Conservation (phyloP, 2,797 vertebrate genomes). For the Cuniculus paca region DNA sequence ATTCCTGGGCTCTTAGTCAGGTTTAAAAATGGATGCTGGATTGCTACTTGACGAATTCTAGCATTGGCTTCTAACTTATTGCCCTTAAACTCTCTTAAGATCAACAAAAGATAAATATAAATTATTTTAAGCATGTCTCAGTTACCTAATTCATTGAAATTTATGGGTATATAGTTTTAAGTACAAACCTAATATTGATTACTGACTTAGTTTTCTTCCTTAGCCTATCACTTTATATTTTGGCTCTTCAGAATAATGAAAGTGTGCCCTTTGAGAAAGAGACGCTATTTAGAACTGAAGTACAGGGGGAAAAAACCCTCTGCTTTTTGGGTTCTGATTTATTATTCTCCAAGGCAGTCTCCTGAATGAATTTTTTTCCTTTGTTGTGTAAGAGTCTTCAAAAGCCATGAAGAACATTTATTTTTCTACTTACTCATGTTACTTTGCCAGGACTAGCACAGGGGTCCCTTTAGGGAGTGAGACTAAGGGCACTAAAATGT, state of each 20-base stretch:
- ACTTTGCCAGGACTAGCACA: constrained; percentile 79
- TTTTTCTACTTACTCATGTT: constrained; percentile 79
- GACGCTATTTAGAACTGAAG: constrained; percentile 66
- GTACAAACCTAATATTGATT: constrained; percentile 12
- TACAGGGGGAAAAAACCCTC: not conserved
- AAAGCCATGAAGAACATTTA: constrained; percentile 77
- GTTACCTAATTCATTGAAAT: constrained; percentile 54
- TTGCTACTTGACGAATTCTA: not conserved
- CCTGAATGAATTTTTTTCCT: constrained; percentile 77
- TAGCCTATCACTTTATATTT: not conserved
- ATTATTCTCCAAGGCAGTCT: constrained; percentile 70
- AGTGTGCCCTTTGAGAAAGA: constrained; percentile 25
- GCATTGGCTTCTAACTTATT: not conserved
- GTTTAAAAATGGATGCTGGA: not conserved
- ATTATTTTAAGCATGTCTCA: not conserved
- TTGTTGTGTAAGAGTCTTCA: constrained; percentile 74
- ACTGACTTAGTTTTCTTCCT: constrained; percentile 38
- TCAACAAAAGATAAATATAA: constrained; percentile 12
- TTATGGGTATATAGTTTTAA: not conserved
- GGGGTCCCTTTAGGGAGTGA: constrained; percentile 80
- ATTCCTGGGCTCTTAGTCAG: not conserved
- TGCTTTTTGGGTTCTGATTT: constrained; percentile 60
- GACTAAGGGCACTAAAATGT: constrained; percentile 80
- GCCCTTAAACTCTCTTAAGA: not conserved
- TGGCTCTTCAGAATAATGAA: constrained; percentile 50